phyloP scores from a whole-genome alignment of 2,797 vertebrate species.

The Malurus leucopterus region DNA sequence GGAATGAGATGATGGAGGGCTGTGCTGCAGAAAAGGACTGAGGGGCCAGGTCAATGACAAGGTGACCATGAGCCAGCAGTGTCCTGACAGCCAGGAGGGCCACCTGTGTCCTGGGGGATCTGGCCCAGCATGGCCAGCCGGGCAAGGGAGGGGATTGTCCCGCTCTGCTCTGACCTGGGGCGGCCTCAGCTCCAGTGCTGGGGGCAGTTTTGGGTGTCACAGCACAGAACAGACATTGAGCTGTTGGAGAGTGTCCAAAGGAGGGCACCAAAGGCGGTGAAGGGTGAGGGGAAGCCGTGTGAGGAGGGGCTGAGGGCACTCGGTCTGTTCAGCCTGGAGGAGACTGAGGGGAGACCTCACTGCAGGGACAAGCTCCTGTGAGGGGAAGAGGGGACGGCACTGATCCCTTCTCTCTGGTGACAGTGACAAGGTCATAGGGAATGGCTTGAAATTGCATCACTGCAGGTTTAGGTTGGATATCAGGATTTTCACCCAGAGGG shows the following conservation, averaged over 20 bases:
- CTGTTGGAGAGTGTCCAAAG: background rate
- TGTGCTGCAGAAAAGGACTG: fast-evolving
- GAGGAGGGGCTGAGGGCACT: background rate
- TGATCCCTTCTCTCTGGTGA: background rate
- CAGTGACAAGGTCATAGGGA: background rate
- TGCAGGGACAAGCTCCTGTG: fast-evolving
- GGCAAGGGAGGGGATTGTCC: background rate
- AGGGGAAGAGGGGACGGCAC: background rate
- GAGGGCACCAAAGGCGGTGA: background rate
- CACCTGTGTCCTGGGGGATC: fast-evolving
- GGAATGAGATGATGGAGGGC: background rate
- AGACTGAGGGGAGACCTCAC: background rate
- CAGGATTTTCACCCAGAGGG: background rate
- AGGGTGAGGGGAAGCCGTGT: fast-evolving
- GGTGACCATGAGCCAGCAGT: fast-evolving
- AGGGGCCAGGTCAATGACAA: fast-evolving
- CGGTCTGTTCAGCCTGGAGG: background rate
- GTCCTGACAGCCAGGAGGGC: background rate
- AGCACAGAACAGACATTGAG: fast-evolving
- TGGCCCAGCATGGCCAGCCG: fast-evolving
- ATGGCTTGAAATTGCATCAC: too few relatives aligned
- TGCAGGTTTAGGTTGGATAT: background rate
- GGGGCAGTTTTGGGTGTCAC: fast-evolving
- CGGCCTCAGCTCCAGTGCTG: background rate
- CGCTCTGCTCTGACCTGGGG: fast-evolving